phyloP scores from a whole-genome alignment of 2,888 invertebrate genomes.

The Melanostoma mellinum region DNA sequence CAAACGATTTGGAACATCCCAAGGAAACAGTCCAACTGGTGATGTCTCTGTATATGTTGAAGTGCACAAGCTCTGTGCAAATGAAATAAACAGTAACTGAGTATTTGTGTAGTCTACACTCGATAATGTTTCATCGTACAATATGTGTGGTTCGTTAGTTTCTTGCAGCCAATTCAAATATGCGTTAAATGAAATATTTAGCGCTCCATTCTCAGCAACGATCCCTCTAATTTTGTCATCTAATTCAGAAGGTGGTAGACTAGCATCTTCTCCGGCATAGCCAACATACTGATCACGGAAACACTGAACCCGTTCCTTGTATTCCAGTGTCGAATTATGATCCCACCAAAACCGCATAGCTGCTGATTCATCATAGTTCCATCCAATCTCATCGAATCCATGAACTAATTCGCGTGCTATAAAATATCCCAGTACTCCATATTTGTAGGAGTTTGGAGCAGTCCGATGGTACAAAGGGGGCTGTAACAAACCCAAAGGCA shows the following conservation, averaged over 20 bases:
- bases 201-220: conserved; percentile 77
- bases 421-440: conserved; percentile 77
- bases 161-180: conserved; percentile 77
- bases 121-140: conserved; percentile 77
- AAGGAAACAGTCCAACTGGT: conserved; percentile 65
- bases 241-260: conserved; percentile 53
- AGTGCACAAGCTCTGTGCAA: conserved; percentile 79
- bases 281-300: conserved; percentile 77
- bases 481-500: conserved; percentile 78
- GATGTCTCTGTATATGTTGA: conserved; percentile 76
- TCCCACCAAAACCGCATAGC: conserved; percentile 79
- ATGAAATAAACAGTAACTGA: conserved; percentile 79
- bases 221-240: conserved; percentile 77
- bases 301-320: conserved; percentile 76
- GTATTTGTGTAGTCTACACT: conserved; percentile 79
- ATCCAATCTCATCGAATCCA: conserved; percentile 78
- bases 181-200: conserved; percentile 79
- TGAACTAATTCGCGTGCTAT: conserved; percentile 79
- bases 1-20: conserved; percentile 52
- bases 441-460: conserved; percentile 78
- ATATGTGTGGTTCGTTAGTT: conserved; percentile 73
- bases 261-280: conserved; percentile 75
- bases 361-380: conserved; percentile 77
- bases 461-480: conserved; percentile 79
- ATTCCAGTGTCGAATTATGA: conserved; percentile 74